These are phyloP conservation scores for Indri indri DNA, from an alignment of 2,113 vertebrate genomes.

Conservation along the genomic window DNA sequence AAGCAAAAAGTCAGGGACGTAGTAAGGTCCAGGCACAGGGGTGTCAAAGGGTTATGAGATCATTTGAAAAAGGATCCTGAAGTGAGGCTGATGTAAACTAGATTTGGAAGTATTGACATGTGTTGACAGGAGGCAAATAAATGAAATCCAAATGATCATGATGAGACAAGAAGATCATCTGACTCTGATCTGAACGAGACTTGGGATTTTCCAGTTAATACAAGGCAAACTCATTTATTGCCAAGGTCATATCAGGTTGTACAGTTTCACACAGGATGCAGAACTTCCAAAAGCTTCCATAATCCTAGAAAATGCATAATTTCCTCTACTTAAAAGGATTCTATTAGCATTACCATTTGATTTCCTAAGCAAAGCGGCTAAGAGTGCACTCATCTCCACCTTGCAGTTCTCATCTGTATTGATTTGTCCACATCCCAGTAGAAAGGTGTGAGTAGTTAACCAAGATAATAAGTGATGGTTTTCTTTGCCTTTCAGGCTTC, in stretches of 20 bases:
- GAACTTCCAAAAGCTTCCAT: background rate
- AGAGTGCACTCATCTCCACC: background rate
- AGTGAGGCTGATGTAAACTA: background rate
- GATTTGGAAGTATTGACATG: background rate
- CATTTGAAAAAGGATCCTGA: background rate
- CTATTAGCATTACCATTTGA: background rate
- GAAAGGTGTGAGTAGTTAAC: background rate
- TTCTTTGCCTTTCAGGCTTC: background rate
- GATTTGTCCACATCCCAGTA: background rate
- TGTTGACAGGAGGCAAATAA: background rate
- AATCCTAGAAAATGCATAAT: background rate
- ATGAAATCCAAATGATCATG: constrained; percentile 23
- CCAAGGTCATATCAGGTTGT: background rate
- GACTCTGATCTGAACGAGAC: constrained; percentile 36
- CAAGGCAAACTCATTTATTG: background rate
- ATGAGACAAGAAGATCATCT: constrained; percentile 12
- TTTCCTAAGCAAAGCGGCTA: background rate
- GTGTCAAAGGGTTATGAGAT: background rate
- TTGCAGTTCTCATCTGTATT: background rate
- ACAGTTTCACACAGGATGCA: constrained; percentile 28
- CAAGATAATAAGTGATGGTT: background rate
- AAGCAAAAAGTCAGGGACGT: background rate
- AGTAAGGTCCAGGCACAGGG: background rate
- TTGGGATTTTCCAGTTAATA: constrained; percentile 21
- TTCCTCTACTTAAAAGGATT: background rate